These are phyloP conservation scores for Equus przewalskii DNA, from an alignment of 2,113 vertebrate genomes.

Conservation along the genomic window DNA sequence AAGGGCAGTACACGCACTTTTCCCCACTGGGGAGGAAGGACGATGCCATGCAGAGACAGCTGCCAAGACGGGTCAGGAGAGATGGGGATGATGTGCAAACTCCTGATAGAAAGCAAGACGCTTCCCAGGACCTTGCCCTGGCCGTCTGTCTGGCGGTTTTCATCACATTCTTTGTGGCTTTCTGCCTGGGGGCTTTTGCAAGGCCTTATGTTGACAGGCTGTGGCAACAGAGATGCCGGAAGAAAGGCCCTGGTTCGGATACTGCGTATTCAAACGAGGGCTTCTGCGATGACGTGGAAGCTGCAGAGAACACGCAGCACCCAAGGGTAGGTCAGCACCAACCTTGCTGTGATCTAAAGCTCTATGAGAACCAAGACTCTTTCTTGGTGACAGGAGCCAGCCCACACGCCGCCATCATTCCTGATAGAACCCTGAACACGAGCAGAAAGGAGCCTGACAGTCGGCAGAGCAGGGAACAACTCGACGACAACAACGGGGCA, in stretches of 20 bases:
- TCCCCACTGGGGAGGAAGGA: conserved; percentile 78
- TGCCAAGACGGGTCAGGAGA: conserved; percentile 54
- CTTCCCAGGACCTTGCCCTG: conserved; percentile 84
- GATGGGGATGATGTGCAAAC: background rate
- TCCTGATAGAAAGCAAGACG: background rate
- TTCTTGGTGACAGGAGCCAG: background rate
- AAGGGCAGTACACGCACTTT: conserved; percentile 86
- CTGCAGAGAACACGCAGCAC: background rate
- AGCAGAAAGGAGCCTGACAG: background rate
- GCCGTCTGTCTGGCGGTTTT: conserved; percentile 93
- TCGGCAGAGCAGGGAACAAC: background rate
- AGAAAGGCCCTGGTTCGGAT: conserved; percentile 63
- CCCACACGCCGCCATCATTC: fast-evolving
- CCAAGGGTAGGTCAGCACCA: fast-evolving
- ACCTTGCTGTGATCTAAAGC: background rate
- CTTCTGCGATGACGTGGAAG: conserved; percentile 81
- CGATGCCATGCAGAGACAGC: conserved; percentile 28
- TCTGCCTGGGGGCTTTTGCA: conserved; percentile 91
- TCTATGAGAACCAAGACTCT: background rate
- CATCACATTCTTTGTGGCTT: conserved; percentile 93
- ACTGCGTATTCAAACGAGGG: conserved; percentile 88
- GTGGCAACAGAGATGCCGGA: conserved; percentile 81
- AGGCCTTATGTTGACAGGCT: conserved; percentile 91
- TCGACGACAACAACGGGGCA: fast-evolving
- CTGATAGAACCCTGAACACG: fast-evolving